Conservation (phyloP, 2,797 vertebrate species). For the Myotis vivesi region DNA sequence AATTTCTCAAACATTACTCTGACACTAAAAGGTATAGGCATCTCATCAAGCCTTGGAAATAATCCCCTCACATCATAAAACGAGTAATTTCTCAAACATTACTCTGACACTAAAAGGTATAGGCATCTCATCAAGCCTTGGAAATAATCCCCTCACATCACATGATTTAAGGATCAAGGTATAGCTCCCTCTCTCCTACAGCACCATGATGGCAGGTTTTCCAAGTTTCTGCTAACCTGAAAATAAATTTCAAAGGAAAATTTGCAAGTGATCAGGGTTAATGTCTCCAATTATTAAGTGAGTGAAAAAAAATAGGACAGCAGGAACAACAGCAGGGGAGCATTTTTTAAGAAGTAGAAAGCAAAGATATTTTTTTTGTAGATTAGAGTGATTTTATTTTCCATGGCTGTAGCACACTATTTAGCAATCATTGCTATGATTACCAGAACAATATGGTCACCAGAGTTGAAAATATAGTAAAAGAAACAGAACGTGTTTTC, state of each 20-base stretch:
- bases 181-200: background rate
- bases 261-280: conserved; percentile 70
- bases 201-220: background rate
- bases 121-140: background rate
- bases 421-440: conserved; percentile 64
- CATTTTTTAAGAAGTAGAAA: conserved; percentile 67
- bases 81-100: background rate
- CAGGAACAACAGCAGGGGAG: conserved; percentile 37
- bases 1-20: background rate
- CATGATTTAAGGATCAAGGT: conserved; percentile 20
- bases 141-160: background rate
- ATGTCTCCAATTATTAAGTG: conserved; percentile 70
- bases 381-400: conserved; percentile 70
- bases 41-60: conserved; percentile 1
- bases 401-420: conserved; percentile 53
- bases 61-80: background rate
- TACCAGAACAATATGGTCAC: conserved; percentile 66
- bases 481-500: conserved; percentile 34
- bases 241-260: conserved; percentile 66
- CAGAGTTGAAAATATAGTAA: conserved; percentile 46
- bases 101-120: background rate
- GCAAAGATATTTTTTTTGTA: conserved; percentile 12
- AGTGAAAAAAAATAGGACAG: conserved; percentile 57
- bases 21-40: background rate
- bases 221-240: conserved; percentile 66